Percentiles rank a stretch among this genome's conserved stretches.
Evolutionary conservation across 53 echinoderm and acorn worm genomes (phyloP).

Genomic region (Arbacia lixula): DNA sequence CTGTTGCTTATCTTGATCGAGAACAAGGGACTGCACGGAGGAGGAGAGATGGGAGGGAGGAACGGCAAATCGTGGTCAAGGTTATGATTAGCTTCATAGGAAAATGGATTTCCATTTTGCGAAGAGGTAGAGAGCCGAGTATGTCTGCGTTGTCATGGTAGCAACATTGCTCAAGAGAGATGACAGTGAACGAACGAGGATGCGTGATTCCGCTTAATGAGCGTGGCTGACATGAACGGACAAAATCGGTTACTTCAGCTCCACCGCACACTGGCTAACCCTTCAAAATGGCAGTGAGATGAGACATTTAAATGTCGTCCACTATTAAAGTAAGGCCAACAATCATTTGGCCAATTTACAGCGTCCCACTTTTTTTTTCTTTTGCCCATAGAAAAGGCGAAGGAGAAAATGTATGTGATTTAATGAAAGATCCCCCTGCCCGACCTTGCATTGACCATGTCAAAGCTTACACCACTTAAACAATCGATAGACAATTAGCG

Average conservation of each 20-base stretch:
- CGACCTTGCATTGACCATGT: conserved; percentile 4
- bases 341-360: conserved; percentile 22
- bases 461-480: conserved; percentile 43
- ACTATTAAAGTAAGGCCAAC: conserved; percentile 6
- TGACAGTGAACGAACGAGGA: conserved; percentile 46
- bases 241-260: conserved; percentile 29
- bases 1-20: not conserved
- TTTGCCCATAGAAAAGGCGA: too few species aligned
- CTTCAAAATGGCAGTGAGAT: conserved; percentile 17
- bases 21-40: not conserved
- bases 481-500: conserved; percentile 56
- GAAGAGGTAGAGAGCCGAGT: conserved; percentile 31
- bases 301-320: not conserved
- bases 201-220: not conserved
- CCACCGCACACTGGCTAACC: conserved; percentile 11
- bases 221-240: not conserved
- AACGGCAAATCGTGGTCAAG: conserved; percentile 50
- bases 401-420: too few species aligned
- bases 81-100: conserved; percentile 44
- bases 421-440: not conserved
- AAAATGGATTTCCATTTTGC: conserved; percentile 44
- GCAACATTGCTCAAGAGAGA: conserved; percentile 1
- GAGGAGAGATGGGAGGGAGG: not conserved
- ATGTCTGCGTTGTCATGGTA: not conserved
- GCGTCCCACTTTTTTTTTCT: conserved; percentile 9